phyloP scores from a whole-genome alignment of 2,888 invertebrate species.

The Harmothoe impar region DNA sequence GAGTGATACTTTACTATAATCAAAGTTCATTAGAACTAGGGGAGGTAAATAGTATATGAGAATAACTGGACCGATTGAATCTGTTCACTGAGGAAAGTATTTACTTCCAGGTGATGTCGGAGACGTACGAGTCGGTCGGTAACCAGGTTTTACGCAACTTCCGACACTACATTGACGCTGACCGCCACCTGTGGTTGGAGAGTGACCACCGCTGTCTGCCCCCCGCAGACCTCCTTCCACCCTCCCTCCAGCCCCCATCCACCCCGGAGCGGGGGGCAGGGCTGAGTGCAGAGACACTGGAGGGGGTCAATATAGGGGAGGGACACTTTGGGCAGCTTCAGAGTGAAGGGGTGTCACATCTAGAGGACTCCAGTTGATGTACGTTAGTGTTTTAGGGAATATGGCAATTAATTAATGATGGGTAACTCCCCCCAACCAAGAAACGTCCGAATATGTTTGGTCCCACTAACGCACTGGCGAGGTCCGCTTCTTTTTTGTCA shows the following conservation, averaged over 20 bases:
- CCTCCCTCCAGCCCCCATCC: slow-evolving; percentile 18
- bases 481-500: no score
- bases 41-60: no score
- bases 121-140: slow-evolving; percentile 80
- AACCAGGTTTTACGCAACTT: slow-evolving; percentile 80
- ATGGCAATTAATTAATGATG: no score
- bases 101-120: slow-evolving; percentile 77
- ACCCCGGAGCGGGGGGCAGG: not conserved
- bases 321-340: not conserved
- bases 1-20: no score
- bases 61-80: no score
- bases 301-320: not conserved
- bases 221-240: slow-evolving; percentile 33
- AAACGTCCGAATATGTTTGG: no score
- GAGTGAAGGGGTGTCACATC: not conserved
- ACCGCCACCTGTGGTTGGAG: slow-evolving; percentile 78
- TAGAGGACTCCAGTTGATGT: slow-evolving; percentile 3
- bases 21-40: no score
- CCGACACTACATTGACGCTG: slow-evolving; percentile 78
- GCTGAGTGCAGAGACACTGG: not conserved
- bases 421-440: no score
- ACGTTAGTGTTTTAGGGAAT: not conserved
- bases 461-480: no score
- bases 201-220: slow-evolving; percentile 69
- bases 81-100: no score